These are phyloP conservation scores for Lepidocyrtinus sp. DNA, from an alignment of 2,888 invertebrate species.

Conservation along the genomic window DNA sequence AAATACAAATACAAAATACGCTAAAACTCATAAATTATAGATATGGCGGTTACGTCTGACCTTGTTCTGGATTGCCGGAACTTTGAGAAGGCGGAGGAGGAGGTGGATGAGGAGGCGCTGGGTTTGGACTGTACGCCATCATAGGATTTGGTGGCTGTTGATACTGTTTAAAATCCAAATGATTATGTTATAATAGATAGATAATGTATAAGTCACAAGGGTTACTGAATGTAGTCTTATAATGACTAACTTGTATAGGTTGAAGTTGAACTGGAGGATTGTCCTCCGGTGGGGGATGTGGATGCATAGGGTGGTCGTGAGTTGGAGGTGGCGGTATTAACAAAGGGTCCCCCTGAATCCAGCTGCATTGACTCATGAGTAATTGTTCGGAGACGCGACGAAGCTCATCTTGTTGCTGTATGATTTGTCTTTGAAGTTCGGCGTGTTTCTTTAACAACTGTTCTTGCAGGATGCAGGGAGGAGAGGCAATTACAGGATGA, in stretches of 20 bases:
- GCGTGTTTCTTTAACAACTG: conserved; percentile 88
- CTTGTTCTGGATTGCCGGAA: conserved; percentile 30
- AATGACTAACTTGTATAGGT: conserved; percentile 35
- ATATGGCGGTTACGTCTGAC: conserved; percentile 23
- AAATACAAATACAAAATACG: conserved; percentile 1
- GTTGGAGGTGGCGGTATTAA: conserved; percentile 40
- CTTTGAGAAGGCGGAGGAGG: background rate
- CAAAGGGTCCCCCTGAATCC: conserved; percentile 73
- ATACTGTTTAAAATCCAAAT: conserved; percentile 3
- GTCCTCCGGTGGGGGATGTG: conserved; percentile 32
- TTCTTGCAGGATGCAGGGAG: conserved; percentile 78
- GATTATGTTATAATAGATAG: background rate
- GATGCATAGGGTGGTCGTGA: conserved; percentile 27
- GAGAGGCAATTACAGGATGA: conserved; percentile 52
- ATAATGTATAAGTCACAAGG: background rate
- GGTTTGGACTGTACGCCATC: conserved; percentile 43
- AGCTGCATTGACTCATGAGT: conserved; percentile 84
- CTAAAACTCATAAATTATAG: background rate
- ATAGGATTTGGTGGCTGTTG: conserved; percentile 15
- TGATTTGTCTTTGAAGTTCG: conserved; percentile 86
- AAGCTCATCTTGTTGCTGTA: conserved; percentile 89
- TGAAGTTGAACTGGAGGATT: conserved; percentile 27
- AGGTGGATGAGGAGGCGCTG: conserved; percentile 15
- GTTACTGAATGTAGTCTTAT: background rate
- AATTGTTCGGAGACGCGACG: conserved; percentile 89